Percentiles rank a stretch among this genome's conserved stretches.
phyloP scores from a whole-genome alignment of 1,140 invertebrate genomes.

The Mamestra configurata region DNA sequence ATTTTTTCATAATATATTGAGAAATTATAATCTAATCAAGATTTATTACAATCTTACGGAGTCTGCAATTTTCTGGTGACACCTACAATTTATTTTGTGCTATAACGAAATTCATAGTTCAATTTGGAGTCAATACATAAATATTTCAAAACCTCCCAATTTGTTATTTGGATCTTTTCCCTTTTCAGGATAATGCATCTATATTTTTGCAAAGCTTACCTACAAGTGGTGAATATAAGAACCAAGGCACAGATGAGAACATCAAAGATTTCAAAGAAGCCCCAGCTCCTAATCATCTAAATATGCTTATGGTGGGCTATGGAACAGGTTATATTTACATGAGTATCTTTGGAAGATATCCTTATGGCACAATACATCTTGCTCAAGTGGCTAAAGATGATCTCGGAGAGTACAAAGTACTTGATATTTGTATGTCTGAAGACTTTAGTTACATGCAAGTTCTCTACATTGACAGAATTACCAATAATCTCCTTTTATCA shows the following conservation, averaged over 20 bases:
- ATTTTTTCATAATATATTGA: too few species aligned
- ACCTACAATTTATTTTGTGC: too few species aligned
- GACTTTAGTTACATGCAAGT: conserved; percentile 89
- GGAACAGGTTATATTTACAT: conserved; percentile 92
- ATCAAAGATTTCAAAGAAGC: conserved; percentile 90
- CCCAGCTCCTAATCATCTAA: conserved; percentile 91
- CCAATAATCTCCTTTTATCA: conserved; percentile 87
- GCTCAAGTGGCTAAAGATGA: conserved; percentile 87
- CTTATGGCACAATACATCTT: conserved; percentile 92
- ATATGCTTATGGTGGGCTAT: conserved; percentile 94
- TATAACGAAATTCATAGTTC: neutral
- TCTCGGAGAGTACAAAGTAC: conserved; percentile 88
- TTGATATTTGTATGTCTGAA: conserved; percentile 89
- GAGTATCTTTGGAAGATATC: conserved; percentile 95
- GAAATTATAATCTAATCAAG: too few species aligned
- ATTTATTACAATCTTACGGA: too few species aligned
- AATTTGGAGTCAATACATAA: too few species aligned
- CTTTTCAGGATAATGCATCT: conserved; percentile 87
- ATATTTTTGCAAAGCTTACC: conserved; percentile 88
- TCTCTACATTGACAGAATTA: conserved; percentile 87
- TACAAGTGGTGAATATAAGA: conserved; percentile 78
- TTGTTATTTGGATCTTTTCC: too few species aligned
- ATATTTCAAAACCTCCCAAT: too few species aligned
- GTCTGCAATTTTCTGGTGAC: too few species aligned
- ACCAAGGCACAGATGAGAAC: conserved; percentile 84